phyloP scores from a whole-genome alignment of 2,113 vertebrate genomes.

The Rhinopomastus cyanomelas region DNA sequence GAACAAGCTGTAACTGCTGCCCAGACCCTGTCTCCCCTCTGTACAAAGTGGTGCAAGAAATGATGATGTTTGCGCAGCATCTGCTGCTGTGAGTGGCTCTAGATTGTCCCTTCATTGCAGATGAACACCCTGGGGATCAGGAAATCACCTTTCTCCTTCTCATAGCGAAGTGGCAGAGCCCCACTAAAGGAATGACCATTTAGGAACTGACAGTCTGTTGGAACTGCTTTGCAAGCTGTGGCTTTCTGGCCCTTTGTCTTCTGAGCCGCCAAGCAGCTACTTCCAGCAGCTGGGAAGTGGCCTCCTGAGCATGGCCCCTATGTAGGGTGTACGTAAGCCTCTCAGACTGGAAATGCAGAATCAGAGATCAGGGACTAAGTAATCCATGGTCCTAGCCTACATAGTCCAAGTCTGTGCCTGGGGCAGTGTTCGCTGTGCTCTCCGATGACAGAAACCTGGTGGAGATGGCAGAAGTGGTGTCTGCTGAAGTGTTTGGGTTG shows the following conservation, averaged over 20 bases:
- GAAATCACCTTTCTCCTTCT: not conserved
- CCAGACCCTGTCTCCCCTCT: not conserved
- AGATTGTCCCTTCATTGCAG: not conserved
- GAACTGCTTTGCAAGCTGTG: not conserved
- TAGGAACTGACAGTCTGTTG: not conserved
- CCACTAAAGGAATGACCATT: not conserved
- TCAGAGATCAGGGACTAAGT: not conserved
- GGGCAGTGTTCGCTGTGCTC: not conserved
- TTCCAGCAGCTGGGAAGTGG: not conserved
- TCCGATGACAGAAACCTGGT: not conserved
- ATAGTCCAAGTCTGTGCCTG: not conserved
- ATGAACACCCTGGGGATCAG: not conserved
- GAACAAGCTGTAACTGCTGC: not conserved
- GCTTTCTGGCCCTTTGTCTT: not conserved
- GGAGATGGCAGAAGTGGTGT: not conserved
- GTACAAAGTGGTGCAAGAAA: not conserved
- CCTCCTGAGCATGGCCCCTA: not conserved
- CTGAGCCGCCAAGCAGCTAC: not conserved
- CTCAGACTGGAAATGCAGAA: not conserved
- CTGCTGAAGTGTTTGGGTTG: not conserved
- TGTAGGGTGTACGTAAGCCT: not conserved
- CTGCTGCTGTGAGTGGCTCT: not conserved
- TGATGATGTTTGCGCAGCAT: not conserved
- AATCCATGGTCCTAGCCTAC: not conserved
- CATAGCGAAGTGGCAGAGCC: not conserved